Base-by-base conservation (phyloP, 2,113 vertebrate genomes). In the Tapirus terrestris region DNA sequence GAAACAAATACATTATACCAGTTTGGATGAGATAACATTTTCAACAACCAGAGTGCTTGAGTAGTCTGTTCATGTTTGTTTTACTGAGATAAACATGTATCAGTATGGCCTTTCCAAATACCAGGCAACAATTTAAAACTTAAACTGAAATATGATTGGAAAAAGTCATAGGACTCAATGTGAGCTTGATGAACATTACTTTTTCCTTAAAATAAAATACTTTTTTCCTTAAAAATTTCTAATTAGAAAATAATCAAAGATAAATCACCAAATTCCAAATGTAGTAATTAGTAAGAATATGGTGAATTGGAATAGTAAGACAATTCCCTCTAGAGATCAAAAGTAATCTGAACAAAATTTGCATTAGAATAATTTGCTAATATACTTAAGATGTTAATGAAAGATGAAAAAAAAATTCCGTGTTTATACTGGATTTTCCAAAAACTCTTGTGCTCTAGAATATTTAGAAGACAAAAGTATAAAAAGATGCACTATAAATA, bases 11-110 rank as follows among this genome's bases (percentile, higher is more conserved):
- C 33, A 29, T 98, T 96, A 67, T 96, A 29, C 18, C 73, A 2
- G 9, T 65, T 97, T 60, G 76, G 95, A 13, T 91, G 20, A 72
- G 53, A 84, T 98, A 94, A 97, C 81, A 98, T 98, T 98, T 98
- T 97, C 56, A 94, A 91, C 75, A 97, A 96, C 51, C 58, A 80
- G 0, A 16, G 67, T 1, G 23, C 21, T 81, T 96, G 89, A 96
- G 56, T 58, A 13, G 9, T 11, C 95, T 97, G 95, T 72, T 83
- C 93, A 36, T 79, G 97, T 98, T 39, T 39, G 43, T 96, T 97
- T 98, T 83, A 68, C 14, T 86, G 86, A 98, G 94, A 96, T 98
- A 98, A 97, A 80, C 96, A 80, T 97, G 81, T 98, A 81, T 39
- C 72, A 72, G 58, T 31, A 51, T n/a, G 93, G 33, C 1, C 53